Base-by-base conservation (phyloP, 2,113 vertebrate species). In the Natator depressus region DNA sequence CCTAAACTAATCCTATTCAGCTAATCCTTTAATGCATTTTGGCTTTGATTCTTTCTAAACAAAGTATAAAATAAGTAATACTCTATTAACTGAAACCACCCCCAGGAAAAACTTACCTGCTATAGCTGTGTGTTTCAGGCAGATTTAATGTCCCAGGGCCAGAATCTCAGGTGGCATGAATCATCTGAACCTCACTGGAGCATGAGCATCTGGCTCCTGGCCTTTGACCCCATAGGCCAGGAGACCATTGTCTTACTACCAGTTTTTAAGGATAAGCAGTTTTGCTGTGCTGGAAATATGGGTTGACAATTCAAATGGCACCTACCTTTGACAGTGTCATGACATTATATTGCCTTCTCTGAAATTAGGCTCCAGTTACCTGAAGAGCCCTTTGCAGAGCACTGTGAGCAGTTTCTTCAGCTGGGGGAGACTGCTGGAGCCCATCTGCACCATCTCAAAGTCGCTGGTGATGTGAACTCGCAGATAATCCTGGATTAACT, bases 381-480 rank as follows among this genome's bases (percentile, higher is more conserved):
- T 99, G 97, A 99, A 99, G 25, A 99, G 98, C 69, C 98, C 99
- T 97, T 99, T 99, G 98, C 99, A 99, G 89, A 99, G 98, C 7
- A 96, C 87, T 5, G 94, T 84, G 2, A 98, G 98, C 8, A 99
- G 98, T 94, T 99, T 99, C 97, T 98, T 99, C 50, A 99, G 98
- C 2, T 99, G 98, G 4, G 99, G 99, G 4, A 99, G 99, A 78
- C 91, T 98, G 82, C 96, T 97, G 83, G 98, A 98, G 10, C 99
- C 99, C 0, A 97, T 98, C 89, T 99, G 99, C 50, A 98, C 97
- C 4, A 98, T 98, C 84, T 99, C 99, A 27, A 98, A 98, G 91
- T 99, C 99, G 87, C 97, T 98, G 90, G 91, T 62, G 8, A 99
- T 96, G 54, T 99, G 98, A 69, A 97, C 98, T 91, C 97, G 97